A percentile compares a stretch with the other conserved stretches of the same genome.
Evolutionary conservation across 2,888 invertebrate genomes (phyloP).

Genomic region (Heliconius charithonia): DNA sequence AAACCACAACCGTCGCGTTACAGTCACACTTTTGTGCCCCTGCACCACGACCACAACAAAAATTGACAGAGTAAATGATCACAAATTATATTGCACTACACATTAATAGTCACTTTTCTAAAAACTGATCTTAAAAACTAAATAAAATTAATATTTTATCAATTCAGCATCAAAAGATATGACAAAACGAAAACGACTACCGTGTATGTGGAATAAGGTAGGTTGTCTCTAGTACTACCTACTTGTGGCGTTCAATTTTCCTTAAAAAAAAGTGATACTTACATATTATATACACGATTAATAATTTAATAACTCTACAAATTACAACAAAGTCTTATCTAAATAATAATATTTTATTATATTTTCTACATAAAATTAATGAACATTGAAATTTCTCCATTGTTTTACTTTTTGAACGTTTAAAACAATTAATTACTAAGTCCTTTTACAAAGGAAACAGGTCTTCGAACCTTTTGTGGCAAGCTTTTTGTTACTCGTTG

Average conservation of each 20-base stretch:
- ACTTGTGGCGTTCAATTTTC: too few species aligned
- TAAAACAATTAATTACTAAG: slow-evolving; percentile 18
- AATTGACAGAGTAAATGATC: too few species aligned
- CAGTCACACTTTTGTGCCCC: too few species aligned
- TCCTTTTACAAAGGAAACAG: slow-evolving; percentile 8
- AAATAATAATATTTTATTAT: neutral
- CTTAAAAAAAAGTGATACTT: too few species aligned
- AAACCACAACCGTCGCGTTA: too few species aligned
- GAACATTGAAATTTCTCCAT: neutral
- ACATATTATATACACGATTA: too few species aligned
- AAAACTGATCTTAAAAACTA: neutral
- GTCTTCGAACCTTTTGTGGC: slow-evolving; percentile 12
- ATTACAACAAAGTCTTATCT: neutral
- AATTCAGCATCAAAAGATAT: neutral
- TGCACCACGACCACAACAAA: too few species aligned
- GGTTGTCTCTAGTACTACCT: too few species aligned
- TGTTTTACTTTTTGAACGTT: slow-evolving; percentile 12
- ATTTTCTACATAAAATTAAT: neutral
- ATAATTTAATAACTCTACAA: too few species aligned
- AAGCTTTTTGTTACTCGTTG: slow-evolving; percentile 19
- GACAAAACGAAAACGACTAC: neutral
- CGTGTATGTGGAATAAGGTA: neutral
- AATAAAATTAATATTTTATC: neutral
- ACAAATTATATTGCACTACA: too few species aligned
- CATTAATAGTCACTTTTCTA: neutral